Evolutionary conservation across 1,140 invertebrate species (phyloP).

Genomic region (Apis laboriosa): DNA sequence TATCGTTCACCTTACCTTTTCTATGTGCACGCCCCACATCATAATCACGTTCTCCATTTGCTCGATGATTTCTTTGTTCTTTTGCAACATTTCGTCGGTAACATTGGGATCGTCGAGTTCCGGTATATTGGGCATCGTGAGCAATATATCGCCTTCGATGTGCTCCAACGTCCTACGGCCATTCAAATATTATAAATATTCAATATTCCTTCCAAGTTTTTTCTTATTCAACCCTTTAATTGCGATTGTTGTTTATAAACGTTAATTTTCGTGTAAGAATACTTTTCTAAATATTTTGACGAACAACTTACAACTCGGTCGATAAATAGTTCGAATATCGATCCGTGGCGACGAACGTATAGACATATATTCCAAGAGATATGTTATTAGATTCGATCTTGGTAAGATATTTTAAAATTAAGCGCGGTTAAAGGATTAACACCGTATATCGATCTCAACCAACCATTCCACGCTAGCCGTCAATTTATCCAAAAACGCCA

Average conservation of each 20-base stretch:
- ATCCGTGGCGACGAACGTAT: too few species aligned
- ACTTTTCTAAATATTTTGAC: too few species aligned
- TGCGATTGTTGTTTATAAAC: too few species aligned
- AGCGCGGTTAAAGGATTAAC: too few species aligned
- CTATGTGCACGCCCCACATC: slow-evolving; percentile 85
- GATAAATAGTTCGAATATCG: too few species aligned
- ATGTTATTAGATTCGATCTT: too few species aligned
- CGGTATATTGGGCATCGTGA: slow-evolving; percentile 83
- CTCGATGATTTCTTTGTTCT: slow-evolving; percentile 80
- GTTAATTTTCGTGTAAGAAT: too few species aligned
- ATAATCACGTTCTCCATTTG: slow-evolving; percentile 84
- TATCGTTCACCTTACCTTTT: slow-evolving; percentile 80
- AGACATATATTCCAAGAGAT: too few species aligned
- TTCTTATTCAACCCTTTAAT: neutral
- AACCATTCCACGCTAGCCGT: slow-evolving; percentile 72
- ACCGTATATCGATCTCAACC: too few species aligned
- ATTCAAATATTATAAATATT: too few species aligned
- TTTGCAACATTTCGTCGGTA: slow-evolving; percentile 76
- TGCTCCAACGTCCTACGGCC: slow-evolving; percentile 84
- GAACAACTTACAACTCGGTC: too few species aligned
- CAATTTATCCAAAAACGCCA: slow-evolving; percentile 70
- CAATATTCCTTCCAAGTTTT: neutral
- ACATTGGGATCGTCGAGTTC: slow-evolving; percentile 80
- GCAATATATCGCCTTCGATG: slow-evolving; percentile 84
- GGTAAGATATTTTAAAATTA: too few species aligned